Conservation (phyloP, 1,140 invertebrate species). For the Camponotus vicinus region DNA sequence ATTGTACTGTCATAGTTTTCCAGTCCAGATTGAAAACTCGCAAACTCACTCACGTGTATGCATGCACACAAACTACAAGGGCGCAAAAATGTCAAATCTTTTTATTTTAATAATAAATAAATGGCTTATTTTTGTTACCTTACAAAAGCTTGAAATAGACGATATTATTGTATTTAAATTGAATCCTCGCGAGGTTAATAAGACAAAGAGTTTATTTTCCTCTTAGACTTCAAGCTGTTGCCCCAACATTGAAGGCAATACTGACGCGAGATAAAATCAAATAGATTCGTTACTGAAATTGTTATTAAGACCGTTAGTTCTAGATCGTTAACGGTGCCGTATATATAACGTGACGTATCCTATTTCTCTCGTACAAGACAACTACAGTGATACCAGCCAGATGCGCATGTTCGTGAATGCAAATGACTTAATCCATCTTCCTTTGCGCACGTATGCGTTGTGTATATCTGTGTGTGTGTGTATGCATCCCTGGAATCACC, state of each 20-base stretch:
- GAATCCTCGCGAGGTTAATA: no score
- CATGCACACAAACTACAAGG: no score
- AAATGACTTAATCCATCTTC: constrained; percentile 60
- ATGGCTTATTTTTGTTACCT: no score
- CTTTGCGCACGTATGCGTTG: neutral
- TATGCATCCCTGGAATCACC: constrained; percentile 1
- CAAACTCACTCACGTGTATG: no score
- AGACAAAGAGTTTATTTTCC: neutral
- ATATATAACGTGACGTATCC: constrained; percentile 14
- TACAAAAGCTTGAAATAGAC: no score
- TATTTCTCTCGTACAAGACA: constrained; percentile 36
- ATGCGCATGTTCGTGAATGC: constrained; percentile 54
- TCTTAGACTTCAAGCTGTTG: neutral
- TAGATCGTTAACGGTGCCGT: neutral
- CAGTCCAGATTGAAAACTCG: neutral
- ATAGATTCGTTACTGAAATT: neutral
- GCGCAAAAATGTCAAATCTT: no score
- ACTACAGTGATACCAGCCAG: constrained; percentile 25
- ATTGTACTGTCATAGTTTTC: neutral
- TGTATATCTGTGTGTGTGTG: neutral
- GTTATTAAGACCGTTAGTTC: neutral
- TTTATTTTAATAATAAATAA: no score
- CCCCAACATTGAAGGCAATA: neutral
- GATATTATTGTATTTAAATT: no score
- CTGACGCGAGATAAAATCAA: neutral